Evolutionary conservation across 2,888 invertebrate species (phyloP).

Genomic region (Drosophila quasianomalipes): DNA sequence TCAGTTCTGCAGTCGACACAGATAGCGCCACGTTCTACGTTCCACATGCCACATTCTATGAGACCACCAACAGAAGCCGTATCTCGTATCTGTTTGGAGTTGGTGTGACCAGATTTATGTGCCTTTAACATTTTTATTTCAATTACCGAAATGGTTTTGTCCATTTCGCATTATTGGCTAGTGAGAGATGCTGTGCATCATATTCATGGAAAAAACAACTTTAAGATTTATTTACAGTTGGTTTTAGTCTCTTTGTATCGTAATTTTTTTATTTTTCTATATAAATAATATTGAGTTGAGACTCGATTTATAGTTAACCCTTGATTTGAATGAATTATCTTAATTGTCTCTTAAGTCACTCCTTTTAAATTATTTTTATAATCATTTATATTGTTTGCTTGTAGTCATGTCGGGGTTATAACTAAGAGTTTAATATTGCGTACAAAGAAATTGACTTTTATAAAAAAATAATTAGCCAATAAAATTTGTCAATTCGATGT

Average conservation of each 20-base stretch:
- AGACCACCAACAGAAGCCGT: slow-evolving; percentile 7
- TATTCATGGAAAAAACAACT: slow-evolving; percentile 1
- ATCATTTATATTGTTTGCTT: not conserved
- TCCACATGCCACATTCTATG: not conserved
- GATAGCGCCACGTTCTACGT: slow-evolving; percentile 19
- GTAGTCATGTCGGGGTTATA: not conserved
- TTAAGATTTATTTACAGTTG: not conserved
- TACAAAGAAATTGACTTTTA: not conserved
- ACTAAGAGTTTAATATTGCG: not conserved
- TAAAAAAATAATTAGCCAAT: not conserved
- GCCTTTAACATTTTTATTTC: slow-evolving; percentile 54
- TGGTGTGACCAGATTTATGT: slow-evolving; percentile 41
- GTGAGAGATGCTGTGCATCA: slow-evolving; percentile 20
- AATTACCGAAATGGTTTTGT: slow-evolving; percentile 58
- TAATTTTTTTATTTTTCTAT: no score
- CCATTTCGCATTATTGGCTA: slow-evolving; percentile 42
- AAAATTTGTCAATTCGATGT: not conserved
- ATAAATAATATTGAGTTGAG: not conserved
- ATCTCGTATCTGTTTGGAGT: slow-evolving; percentile 25
- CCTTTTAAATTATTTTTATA: not conserved
- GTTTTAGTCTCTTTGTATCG: not conserved
- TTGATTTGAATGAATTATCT: not conserved
- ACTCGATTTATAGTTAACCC: not conserved
- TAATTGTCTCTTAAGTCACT: not conserved
- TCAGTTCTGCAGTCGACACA: slow-evolving; percentile 26